These are phyloP conservation scores for Watsonalla cultraria DNA, from an alignment of 2,888 invertebrate genomes.

Conservation along the genomic window DNA sequence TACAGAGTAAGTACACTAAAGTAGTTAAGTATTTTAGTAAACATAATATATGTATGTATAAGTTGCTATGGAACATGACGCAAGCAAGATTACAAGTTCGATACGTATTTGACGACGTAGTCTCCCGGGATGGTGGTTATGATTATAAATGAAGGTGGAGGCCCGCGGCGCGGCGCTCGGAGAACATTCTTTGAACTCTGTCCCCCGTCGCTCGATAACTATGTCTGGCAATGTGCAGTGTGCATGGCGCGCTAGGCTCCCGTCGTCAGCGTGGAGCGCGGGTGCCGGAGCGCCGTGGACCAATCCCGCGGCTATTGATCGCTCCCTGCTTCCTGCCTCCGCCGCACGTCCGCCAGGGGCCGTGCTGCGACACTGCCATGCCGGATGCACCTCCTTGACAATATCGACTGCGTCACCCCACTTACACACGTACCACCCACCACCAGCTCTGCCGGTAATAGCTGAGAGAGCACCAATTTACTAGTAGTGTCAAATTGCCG, in stretches of 20 bases:
- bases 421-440: neutral
- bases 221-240: neutral
- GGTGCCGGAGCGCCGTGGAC: neutral
- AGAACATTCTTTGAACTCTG: neutral
- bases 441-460: neutral
- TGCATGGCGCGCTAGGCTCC: neutral
- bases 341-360: neutral
- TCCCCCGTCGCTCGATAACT: neutral
- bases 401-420: neutral
- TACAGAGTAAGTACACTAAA: no score
- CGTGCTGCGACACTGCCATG: neutral
- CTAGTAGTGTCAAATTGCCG: conserved; percentile 10
- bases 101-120: neutral
- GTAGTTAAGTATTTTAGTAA: no score
- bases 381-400: neutral
- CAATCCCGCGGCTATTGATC: neutral
- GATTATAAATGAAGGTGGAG: neutral
- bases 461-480: conserved; percentile 3
- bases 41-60: no score
- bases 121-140: neutral
- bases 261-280: neutral
- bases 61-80: no score
- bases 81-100: neutral
- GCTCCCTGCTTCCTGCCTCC: neutral
- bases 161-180: neutral